Evolutionary conservation across 2,113 vertebrate species (phyloP).

Genomic region (Mirza zaza): DNA sequence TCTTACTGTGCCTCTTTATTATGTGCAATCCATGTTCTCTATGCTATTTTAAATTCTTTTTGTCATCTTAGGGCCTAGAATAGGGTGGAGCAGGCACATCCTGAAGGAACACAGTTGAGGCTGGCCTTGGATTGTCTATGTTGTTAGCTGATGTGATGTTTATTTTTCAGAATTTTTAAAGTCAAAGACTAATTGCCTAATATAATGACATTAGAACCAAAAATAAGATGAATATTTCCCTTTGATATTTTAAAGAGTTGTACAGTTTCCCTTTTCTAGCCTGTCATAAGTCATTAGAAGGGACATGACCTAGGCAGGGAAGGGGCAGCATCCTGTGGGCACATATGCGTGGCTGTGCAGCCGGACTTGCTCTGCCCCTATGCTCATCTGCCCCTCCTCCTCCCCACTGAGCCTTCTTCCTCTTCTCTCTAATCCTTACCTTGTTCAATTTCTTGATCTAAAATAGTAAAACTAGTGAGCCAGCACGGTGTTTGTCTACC

Average conservation of each 20-base stretch:
- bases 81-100: not conserved
- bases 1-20: too few relatives aligned
- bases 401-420: not conserved
- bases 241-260: constrained; percentile 21
- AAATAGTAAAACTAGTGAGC: not conserved
- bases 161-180: constrained; percentile 10
- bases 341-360: accelerated
- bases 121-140: not conserved
- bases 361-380: accelerated
- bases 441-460: not conserved
- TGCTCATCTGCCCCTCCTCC: not conserved
- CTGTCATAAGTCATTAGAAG: not conserved
- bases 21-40: too few relatives aligned
- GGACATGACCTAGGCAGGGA: not conserved
- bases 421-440: not conserved
- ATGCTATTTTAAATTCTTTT: too few relatives aligned
- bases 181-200: not conserved
- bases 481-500: not conserved
- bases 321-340: not conserved
- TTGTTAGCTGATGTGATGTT: constrained; percentile 13
- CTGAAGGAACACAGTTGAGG: not conserved
- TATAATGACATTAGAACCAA: not conserved
- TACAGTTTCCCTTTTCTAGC: not conserved
- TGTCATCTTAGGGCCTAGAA: not conserved
- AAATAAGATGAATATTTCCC: not conserved